Evolutionary conservation across 1,140 invertebrate genomes (phyloP).

Genomic region (Oscheius sp.): DNA sequence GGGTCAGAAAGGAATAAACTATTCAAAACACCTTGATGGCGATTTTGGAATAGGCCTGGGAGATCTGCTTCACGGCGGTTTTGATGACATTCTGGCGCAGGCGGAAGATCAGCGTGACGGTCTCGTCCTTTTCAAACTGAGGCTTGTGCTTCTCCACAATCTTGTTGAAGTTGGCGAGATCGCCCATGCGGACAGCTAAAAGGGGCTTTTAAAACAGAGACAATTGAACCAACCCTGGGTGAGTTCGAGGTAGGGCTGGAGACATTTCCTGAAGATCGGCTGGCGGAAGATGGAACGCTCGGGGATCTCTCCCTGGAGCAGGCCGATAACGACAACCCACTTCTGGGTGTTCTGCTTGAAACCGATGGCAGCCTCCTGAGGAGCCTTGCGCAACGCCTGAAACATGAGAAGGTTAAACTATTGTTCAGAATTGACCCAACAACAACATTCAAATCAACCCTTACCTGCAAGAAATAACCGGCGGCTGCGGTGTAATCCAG

Average conservation of each 20-base stretch:
- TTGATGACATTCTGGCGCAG: conserved; percentile 98
- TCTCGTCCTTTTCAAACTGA: conserved; percentile 53
- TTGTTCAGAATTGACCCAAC: not conserved
- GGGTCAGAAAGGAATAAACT: conserved; percentile 5
- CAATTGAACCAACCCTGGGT: conserved; percentile 72
- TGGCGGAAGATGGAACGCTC: conserved; percentile 76
- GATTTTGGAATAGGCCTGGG: conserved; percentile 91
- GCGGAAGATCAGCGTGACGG: conserved; percentile 63
- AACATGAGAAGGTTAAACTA: not conserved
- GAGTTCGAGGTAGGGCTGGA: conserved; percentile 92
- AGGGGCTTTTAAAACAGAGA: conserved; percentile 14
- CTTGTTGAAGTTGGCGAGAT: conserved; percentile 87
- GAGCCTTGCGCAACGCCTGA: conserved; percentile 81
- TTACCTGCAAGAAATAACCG: conserved; percentile 81
- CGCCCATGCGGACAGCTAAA: conserved; percentile 84
- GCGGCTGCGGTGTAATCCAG: conserved; percentile 94
- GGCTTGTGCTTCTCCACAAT: conserved; percentile 75
- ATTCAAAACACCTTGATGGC: conserved; percentile 74
- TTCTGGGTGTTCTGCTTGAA: conserved; percentile 98
- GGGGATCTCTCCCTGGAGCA: conserved; percentile 93
- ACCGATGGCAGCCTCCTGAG: conserved; percentile 92
- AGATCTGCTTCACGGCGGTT: conserved; percentile 89
- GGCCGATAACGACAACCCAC: conserved; percentile 87
- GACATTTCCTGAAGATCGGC: conserved; percentile 76
- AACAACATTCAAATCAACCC: no score